A percentile compares a stretch with the other conserved stretches of the same genome.
phyloP scores from a whole-genome alignment of 2,888 invertebrate species.

The Myopa tessellatipennis region DNA sequence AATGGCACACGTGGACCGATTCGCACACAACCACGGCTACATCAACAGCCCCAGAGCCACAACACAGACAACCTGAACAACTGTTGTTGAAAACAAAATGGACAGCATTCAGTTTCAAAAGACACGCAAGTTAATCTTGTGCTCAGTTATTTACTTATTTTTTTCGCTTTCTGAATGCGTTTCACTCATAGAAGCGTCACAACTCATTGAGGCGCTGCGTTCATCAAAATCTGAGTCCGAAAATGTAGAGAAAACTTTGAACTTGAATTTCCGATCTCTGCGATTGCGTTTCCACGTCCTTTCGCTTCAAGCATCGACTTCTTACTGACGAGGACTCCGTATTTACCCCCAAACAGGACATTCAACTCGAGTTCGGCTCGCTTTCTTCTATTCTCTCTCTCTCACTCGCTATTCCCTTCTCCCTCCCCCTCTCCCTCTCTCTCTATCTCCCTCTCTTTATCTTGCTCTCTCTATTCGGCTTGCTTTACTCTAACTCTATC shows the following conservation, averaged over 20 bases:
- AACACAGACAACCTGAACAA: background rate
- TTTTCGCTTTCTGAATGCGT: background rate
- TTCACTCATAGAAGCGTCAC: background rate
- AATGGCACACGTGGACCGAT: conserved; percentile 22
- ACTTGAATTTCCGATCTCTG: background rate
- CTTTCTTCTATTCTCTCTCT: background rate
- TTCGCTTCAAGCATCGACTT: background rate
- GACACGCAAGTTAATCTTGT: background rate
- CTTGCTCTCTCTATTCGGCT: background rate
- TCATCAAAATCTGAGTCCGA: too few species aligned
- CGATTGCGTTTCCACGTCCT: background rate
- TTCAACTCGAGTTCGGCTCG: conserved; percentile 9
- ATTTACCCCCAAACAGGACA: background rate
- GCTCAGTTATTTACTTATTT: background rate
- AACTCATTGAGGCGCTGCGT: too few species aligned
- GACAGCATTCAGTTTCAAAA: background rate
- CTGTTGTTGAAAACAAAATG: background rate
- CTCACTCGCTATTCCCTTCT: background rate
- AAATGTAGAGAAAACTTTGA: too few species aligned
- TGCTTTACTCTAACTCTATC: background rate
- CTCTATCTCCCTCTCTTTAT: background rate
- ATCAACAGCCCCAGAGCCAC: background rate
- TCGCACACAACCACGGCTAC: background rate
- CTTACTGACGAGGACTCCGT: background rate
- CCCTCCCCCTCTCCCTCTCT: background rate